Conservation (phyloP, 2,113 vertebrate genomes). For the Mobula hypostoma region DNA sequence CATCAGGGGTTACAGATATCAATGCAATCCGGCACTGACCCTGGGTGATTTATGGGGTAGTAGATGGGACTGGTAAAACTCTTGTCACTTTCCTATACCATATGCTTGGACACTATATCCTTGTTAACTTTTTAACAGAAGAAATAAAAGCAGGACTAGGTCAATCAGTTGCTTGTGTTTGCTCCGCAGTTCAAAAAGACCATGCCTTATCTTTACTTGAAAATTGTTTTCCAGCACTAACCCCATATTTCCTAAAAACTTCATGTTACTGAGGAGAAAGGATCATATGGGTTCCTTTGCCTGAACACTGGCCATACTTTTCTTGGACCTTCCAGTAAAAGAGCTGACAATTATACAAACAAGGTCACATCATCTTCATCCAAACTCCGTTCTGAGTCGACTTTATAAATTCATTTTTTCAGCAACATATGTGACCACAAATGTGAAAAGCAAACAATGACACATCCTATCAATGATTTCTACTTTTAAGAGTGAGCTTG, state of each 20-base stretch:
- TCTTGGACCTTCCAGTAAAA: not conserved
- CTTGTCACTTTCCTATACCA: not conserved
- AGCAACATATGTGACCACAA: not conserved
- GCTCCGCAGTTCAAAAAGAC: too few species aligned
- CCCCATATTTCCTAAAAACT: too few species aligned
- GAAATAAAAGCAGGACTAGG: too few species aligned
- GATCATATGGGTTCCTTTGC: not conserved
- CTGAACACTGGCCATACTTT: not conserved
- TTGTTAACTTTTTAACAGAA: not conserved
- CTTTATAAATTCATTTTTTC: not conserved
- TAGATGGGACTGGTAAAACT: not conserved
- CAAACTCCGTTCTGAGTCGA: too few species aligned
- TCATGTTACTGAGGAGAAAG: not conserved
- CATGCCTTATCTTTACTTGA: too few species aligned
- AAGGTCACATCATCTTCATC: not conserved
- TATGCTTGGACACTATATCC: not conserved
- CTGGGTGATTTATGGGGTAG: not conserved
- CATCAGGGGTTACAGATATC: not conserved
- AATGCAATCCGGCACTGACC: not conserved
- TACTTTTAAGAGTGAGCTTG: not conserved
- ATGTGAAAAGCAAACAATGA: not conserved
- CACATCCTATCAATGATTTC: not conserved
- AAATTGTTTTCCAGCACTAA: too few species aligned
- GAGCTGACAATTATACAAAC: not conserved
- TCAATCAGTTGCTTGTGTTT: too few species aligned